These are phyloP conservation scores for Darevskia nairensis DNA, from an alignment of 2,797 vertebrate genomes.

Conservation along the genomic window DNA sequence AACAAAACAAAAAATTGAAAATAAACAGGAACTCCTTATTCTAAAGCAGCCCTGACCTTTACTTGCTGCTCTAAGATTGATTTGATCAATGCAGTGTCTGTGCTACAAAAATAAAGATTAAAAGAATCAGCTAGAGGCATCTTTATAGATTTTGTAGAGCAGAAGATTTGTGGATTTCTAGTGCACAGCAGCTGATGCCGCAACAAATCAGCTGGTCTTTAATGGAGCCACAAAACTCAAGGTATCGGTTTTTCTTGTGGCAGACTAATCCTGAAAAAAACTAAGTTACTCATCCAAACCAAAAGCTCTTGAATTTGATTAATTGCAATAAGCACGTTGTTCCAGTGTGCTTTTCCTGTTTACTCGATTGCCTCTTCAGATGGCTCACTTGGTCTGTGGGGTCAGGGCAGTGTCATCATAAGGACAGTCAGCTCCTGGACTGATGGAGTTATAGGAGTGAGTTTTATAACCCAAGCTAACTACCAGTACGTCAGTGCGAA, in stretches of 20 bases:
- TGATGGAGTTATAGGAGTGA: background rate
- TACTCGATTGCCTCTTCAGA: accelerated
- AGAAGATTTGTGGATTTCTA: background rate
- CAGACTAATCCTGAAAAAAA: background rate
- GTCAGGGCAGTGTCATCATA: accelerated
- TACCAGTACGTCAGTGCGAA: background rate
- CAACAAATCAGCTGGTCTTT: background rate
- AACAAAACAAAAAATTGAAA: no score
- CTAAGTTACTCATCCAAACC: background rate
- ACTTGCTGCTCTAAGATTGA: background rate
- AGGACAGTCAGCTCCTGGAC: background rate
- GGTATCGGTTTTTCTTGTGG: background rate
- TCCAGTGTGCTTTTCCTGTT: accelerated
- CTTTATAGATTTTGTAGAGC: background rate
- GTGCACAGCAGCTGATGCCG: background rate
- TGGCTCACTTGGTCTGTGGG: accelerated
- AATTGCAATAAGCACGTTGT: background rate
- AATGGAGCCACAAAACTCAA: background rate
- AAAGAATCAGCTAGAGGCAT: background rate
- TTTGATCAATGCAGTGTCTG: background rate
- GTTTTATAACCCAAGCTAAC: background rate
- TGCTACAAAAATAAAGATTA: background rate
- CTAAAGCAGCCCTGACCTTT: background rate
- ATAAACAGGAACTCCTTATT: no score
- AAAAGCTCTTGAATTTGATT: conserved; percentile 16